These are phyloP conservation scores for Dryadula phaetusa DNA, from an alignment of 2,888 invertebrate species.

Conservation along the genomic window DNA sequence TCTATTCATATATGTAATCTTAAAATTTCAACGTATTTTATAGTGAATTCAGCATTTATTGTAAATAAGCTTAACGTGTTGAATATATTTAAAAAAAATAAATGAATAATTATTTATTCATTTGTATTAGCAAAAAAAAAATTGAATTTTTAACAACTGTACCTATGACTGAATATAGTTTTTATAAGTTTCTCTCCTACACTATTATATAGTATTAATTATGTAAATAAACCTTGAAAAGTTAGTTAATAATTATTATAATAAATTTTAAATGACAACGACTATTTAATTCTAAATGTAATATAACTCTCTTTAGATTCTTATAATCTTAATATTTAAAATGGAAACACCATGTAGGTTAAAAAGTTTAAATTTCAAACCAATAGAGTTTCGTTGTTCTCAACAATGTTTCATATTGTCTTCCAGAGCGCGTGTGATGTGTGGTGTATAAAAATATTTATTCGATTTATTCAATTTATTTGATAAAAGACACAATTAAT, in stretches of 20 bases:
- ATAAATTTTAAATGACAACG: slow-evolving; percentile 73
- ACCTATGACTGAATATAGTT: slow-evolving; percentile 76
- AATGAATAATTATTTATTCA: slow-evolving; percentile 40
- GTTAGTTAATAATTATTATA: slow-evolving; percentile 48
- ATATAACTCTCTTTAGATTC: slow-evolving; percentile 58
- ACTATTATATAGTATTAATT: slow-evolving; percentile 45
- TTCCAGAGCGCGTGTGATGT: slow-evolving; percentile 77
- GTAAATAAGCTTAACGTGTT: slow-evolving; percentile 41
- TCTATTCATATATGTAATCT: slow-evolving; percentile 49
- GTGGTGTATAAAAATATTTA: slow-evolving; percentile 38
- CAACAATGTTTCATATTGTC: slow-evolving; percentile 61
- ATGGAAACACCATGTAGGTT: slow-evolving; percentile 40
- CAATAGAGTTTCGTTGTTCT: slow-evolving; percentile 20
- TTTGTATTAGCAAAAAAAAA: slow-evolving; percentile 37
- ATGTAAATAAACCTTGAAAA: slow-evolving; percentile 51
- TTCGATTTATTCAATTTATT: slow-evolving; percentile 36
- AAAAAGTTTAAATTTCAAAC: slow-evolving; percentile 36
- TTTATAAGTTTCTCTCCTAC: slow-evolving; percentile 64
- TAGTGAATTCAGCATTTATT: slow-evolving; percentile 39
- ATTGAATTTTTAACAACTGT: slow-evolving; percentile 54
- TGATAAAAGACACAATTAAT: slow-evolving; percentile 37
- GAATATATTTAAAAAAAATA: slow-evolving; percentile 33
- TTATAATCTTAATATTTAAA: slow-evolving; percentile 47
- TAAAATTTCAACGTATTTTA: slow-evolving; percentile 48
- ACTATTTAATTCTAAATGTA: slow-evolving; percentile 82